These are phyloP conservation scores for Nannoperca australis DNA, from an alignment of 2,797 vertebrate genomes.

Conservation along the genomic window DNA sequence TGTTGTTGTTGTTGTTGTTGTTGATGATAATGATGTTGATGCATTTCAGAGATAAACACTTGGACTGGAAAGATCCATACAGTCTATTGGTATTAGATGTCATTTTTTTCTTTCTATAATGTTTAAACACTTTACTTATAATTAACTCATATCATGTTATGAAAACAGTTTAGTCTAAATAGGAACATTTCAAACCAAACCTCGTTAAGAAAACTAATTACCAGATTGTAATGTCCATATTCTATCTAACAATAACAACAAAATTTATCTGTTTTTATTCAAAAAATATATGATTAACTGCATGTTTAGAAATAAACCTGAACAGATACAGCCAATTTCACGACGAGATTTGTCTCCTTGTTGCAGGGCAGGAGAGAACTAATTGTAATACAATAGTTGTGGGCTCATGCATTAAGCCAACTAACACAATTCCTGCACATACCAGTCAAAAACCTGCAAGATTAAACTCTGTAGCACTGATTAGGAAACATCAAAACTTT, in stretches of 20 bases:
- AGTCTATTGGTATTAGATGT: background rate
- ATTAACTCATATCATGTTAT: background rate
- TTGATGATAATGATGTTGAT: too few species aligned
- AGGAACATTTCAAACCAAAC: background rate
- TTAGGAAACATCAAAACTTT: constrained; percentile 37
- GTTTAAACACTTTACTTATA: background rate
- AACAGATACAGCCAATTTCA: background rate
- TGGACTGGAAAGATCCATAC: background rate
- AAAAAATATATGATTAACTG: background rate
- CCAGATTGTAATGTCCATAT: background rate
- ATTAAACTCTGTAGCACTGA: constrained; percentile 19
- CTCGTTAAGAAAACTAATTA: constrained; percentile 3
- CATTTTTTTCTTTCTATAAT: background rate
- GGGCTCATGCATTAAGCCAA: constrained; percentile 12
- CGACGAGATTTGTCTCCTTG: background rate
- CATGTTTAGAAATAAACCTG: background rate
- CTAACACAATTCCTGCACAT: constrained; percentile 13
- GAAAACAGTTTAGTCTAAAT: background rate
- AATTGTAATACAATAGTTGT: constrained; percentile 2
- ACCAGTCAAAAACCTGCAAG: constrained; percentile 12
- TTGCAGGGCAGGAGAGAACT: background rate
- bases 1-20: too few species aligned
- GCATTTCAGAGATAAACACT: background rate
- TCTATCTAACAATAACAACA: background rate
- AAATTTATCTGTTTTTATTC: background rate